Conservation (phyloP, 1,140 invertebrate genomes). For the Drosophila micromelanica region DNA sequence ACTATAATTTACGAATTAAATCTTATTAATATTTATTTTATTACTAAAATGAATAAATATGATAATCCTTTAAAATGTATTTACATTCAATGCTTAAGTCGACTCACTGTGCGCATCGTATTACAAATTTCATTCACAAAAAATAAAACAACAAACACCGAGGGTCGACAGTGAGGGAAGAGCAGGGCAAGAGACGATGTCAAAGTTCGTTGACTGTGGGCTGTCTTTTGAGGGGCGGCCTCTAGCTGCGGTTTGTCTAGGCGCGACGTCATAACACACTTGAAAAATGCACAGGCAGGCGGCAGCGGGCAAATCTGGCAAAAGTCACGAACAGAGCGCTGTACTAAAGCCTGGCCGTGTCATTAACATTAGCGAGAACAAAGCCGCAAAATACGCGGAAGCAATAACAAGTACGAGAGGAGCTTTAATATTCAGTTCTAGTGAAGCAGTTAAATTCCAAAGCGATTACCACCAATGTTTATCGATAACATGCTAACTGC, state of each 20-base stretch:
- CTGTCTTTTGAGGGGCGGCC: constrained; percentile 32
- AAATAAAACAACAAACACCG: constrained; percentile 36
- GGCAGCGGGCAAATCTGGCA: constrained; percentile 56
- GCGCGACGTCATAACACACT: constrained; percentile 75
- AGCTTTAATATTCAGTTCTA: constrained; percentile 44
- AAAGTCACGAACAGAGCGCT: constrained; percentile 69
- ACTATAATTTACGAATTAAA: too few species aligned
- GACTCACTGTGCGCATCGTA: constrained; percentile 48
- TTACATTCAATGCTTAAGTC: background rate
- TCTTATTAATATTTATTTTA: too few species aligned
- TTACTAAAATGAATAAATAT: too few species aligned
- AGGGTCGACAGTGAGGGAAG: constrained; percentile 1
- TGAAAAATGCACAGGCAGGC: constrained; percentile 73
- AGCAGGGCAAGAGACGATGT: constrained; percentile 46
- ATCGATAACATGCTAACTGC: constrained; percentile 51
- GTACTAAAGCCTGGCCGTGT: constrained; percentile 50
- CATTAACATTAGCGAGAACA: constrained; percentile 65
- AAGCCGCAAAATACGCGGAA: constrained; percentile 65
- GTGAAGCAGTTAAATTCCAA: constrained; percentile 34
- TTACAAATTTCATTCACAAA: constrained; percentile 80
- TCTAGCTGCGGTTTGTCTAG: constrained; percentile 57
- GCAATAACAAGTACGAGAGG: constrained; percentile 29
- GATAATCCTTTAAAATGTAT: too few species aligned
- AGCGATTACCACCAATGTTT: constrained; percentile 28
- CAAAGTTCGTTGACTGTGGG: constrained; percentile 78